Conservation (phyloP, 1,140 invertebrate genomes). For the Helicoverpa armigera region DNA sequence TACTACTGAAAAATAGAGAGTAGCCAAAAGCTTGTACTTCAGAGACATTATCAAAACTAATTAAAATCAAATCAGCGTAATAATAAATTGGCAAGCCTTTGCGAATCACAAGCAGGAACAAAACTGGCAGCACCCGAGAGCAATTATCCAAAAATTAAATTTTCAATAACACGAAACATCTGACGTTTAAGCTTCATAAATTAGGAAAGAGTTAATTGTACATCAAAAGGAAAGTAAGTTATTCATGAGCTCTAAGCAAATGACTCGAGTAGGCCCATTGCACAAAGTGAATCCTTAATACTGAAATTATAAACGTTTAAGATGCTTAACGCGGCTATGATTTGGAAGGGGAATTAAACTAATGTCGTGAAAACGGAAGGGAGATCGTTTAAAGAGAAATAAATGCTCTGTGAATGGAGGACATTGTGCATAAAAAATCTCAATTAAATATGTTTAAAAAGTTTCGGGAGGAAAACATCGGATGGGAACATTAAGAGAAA, state of each 20-base stretch:
- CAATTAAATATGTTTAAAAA: constrained; percentile 3
- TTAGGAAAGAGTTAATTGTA: constrained; percentile 44
- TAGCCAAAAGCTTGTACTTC: background rate
- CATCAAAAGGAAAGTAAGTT: constrained; percentile 43
- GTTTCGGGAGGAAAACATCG: too few species aligned
- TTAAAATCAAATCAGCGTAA: constrained; percentile 7
- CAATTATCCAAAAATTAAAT: constrained; percentile 19
- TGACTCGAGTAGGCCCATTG: constrained; percentile 29
- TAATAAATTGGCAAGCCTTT: background rate
- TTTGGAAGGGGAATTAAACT: constrained; percentile 20
- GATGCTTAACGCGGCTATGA: constrained; percentile 30
- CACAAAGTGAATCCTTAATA: constrained; percentile 50
- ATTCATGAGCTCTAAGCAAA: constrained; percentile 34
- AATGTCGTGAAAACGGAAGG: constrained; percentile 33
- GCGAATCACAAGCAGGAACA: background rate
- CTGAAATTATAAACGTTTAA: constrained; percentile 34
- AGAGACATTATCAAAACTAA: constrained; percentile 6
- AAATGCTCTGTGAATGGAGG: constrained; percentile 9
- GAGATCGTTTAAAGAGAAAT: constrained; percentile 10
- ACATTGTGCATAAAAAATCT: constrained; percentile 7
- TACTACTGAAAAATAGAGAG: too few species aligned
- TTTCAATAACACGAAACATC: constrained; percentile 12
- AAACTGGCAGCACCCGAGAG: background rate
- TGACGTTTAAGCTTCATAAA: constrained; percentile 30
- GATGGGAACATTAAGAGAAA: too few species aligned